phyloP scores from a whole-genome alignment of 2,888 invertebrate species.

The Callyntrura sp. region DNA sequence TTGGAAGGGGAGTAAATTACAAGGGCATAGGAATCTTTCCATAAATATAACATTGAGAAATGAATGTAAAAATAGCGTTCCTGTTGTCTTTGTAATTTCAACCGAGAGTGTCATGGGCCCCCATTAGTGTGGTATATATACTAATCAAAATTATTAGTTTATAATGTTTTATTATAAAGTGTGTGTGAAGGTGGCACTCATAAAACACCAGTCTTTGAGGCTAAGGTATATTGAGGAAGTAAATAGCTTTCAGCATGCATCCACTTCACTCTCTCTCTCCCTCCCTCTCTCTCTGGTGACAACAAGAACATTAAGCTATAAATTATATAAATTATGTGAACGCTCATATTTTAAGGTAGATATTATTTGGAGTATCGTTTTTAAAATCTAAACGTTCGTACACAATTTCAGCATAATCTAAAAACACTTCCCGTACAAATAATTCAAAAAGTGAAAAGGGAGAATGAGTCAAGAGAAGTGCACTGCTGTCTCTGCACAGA shows the following conservation, averaged over 20 bases:
- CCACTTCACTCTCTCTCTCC: conserved; percentile 9
- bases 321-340: conserved; percentile 73
- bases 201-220: conserved; percentile 19
- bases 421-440: background rate
- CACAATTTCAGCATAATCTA: background rate
- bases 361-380: background rate
- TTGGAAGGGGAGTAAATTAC: conserved; percentile 59
- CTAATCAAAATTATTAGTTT: conserved; percentile 21
- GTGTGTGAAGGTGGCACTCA: background rate
- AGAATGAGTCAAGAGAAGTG: background rate
- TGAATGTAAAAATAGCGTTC: background rate
- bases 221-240: background rate
- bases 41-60: conserved; percentile 25
- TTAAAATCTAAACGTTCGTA: conserved; percentile 11
- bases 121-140: background rate
- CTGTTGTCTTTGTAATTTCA: conserved; percentile 25
- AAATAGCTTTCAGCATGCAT: background rate
- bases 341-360: conserved; percentile 13
- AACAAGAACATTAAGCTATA: conserved; percentile 72
- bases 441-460: background rate
- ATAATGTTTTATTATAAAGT: background rate
- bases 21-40: conserved; percentile 6
- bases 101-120: background rate
- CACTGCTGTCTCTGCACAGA: background rate
- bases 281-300: conserved; percentile 57